Evolutionary conservation across 2,888 invertebrate species (phyloP).

Genomic region (Morpho helenor): DNA sequence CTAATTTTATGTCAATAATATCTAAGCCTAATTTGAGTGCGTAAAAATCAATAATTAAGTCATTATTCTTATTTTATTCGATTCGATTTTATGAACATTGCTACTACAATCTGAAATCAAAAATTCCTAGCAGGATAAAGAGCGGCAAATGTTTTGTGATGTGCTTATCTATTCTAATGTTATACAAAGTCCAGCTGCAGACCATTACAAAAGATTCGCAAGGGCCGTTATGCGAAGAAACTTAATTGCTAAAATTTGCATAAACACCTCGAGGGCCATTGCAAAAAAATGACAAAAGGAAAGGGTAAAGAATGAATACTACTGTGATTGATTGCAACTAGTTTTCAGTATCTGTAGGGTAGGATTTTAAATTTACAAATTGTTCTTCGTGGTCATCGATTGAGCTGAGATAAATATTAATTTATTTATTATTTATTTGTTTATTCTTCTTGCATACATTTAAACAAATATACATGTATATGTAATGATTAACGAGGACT

Average conservation of each 20-base stretch:
- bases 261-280: constrained; percentile 47
- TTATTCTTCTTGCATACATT: too few relatives aligned
- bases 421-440: too few relatives aligned
- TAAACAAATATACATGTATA: too few relatives aligned
- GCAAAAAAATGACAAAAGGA: constrained; percentile 34
- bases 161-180: constrained; percentile 19
- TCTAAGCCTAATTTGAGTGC: too few relatives aligned
- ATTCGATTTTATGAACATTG: too few relatives aligned
- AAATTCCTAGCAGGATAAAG: constrained; percentile 2
- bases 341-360: constrained; percentile 28
- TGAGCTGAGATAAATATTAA: neutral
- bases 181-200: constrained; percentile 50
- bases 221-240: constrained; percentile 56
- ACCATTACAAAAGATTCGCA: constrained; percentile 45
- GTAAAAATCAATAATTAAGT: too few relatives aligned
- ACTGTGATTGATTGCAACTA: constrained; percentile 52
- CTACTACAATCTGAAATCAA: too few relatives aligned
- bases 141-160: constrained; percentile 7
- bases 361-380: neutral
- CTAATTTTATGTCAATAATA: too few relatives aligned
- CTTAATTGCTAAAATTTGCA: constrained; percentile 71
- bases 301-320: constrained; percentile 32
- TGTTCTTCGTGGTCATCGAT: neutral
- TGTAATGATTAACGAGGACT: too few relatives aligned
- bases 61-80: too few relatives aligned